phyloP scores from a whole-genome alignment of 2,113 vertebrate species.

The Hippocampus abdominalis region DNA sequence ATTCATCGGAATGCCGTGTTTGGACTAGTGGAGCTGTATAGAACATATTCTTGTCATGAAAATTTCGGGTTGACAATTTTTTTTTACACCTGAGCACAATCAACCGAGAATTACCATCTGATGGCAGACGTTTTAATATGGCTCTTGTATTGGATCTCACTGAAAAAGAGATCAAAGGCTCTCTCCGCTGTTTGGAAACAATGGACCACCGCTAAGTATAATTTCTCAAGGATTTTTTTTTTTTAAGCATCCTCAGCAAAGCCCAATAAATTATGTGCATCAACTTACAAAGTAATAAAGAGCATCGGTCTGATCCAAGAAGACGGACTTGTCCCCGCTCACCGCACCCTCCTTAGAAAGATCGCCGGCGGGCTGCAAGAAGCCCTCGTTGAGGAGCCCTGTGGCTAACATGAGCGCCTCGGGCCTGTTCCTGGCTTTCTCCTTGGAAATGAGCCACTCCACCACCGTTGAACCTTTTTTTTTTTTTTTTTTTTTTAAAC shows the following conservation, averaged over 20 bases:
- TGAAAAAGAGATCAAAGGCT: no score
- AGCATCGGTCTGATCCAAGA: conserved; percentile 82
- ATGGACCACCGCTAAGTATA: not conserved
- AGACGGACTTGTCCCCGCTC: conserved; percentile 68
- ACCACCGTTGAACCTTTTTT: conserved; percentile 79
- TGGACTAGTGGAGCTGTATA: no score
- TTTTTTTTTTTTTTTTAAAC: not conserved
- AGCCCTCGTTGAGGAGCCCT: conserved; percentile 87
- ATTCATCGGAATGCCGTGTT: no score
- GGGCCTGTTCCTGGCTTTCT: conserved; percentile 78
- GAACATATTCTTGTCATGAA: no score
- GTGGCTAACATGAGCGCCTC: conserved; percentile 86
- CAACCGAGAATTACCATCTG: no score
- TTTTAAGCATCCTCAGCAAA: not conserved
- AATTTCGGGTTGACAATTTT: no score
- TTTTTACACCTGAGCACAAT: no score
- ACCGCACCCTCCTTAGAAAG: conserved; percentile 79
- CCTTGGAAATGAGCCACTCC: conserved; percentile 87
- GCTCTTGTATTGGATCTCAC: no score
- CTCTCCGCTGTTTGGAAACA: no score
- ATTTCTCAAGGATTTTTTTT: conserved; percentile 2
- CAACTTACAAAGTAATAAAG: conserved; percentile 93
- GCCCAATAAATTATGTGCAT: not conserved
- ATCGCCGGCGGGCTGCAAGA: conserved; percentile 87
- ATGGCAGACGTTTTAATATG: no score